Evolutionary conservation across 2,113 vertebrate genomes (phyloP).

Genomic region (Ammodytes dubius): DNA sequence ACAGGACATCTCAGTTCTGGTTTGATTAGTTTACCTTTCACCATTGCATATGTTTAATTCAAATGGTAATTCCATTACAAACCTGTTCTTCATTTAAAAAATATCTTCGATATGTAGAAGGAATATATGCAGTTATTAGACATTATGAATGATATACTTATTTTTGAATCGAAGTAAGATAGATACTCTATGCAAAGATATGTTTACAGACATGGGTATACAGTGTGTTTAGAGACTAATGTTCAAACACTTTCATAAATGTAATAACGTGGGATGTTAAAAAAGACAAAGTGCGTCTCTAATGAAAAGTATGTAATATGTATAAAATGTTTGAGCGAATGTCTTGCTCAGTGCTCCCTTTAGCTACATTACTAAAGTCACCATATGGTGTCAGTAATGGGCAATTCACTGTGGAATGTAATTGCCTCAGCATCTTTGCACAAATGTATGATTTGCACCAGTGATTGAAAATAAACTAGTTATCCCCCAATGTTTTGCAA

Average conservation of each 20-base stretch:
- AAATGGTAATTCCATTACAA: not conserved
- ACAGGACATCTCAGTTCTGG: not conserved
- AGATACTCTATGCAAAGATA: not conserved
- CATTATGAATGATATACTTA: not conserved
- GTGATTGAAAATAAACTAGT: conserved; percentile 58
- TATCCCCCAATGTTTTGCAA: not conserved
- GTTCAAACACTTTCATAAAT: not conserved
- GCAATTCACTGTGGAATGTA: conserved; percentile 19
- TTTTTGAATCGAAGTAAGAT: not conserved
- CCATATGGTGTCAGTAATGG: conserved; percentile 42
- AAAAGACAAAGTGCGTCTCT: conserved; percentile 8
- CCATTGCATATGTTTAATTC: not conserved
- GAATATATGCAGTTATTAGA: not conserved
- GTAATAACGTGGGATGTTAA: not conserved
- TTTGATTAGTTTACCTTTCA: conserved; percentile 9
- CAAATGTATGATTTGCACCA: conserved; percentile 26
- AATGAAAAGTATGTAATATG: conserved; percentile 1
- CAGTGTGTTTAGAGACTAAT: conserved; percentile 2
- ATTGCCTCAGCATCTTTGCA: conserved; percentile 45
- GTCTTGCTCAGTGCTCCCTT: not conserved
- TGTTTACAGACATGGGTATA: conserved; percentile 11
- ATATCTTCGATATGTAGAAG: not conserved
- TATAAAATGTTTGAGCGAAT: not conserved
- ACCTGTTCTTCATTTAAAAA: not conserved
- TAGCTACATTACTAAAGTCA: not conserved